Conservation (phyloP, 37 sponge, comb jelly and placozoan species). For the Agelas oroides region DNA sequence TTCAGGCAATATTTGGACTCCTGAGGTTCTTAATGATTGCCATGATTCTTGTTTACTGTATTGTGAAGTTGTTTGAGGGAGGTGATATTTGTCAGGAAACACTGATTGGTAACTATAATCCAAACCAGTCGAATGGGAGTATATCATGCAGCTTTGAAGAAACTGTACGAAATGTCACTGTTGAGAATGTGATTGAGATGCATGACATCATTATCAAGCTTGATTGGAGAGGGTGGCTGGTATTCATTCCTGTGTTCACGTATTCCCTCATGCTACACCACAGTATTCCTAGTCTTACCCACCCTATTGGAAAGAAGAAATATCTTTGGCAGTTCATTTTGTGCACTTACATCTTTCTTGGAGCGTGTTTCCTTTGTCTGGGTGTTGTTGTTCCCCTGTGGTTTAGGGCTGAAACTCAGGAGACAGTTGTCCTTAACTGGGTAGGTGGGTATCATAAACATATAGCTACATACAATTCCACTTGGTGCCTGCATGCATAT, state of each 20-base stretch:
- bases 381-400: constrained; percentile 71
- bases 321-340: constrained; percentile 40
- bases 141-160: not conserved
- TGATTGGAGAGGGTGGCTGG: constrained; percentile 64
- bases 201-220: constrained; percentile 29
- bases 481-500: no score
- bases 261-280: constrained; percentile 74
- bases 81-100: not conserved
- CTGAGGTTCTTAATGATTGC: constrained; percentile 65
- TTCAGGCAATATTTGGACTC: constrained; percentile 70
- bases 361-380: constrained; percentile 49
- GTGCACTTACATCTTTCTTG: constrained; percentile 25
- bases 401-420: constrained; percentile 46
- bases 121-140: no score
- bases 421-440: constrained; percentile 81
- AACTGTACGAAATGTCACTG: no score
- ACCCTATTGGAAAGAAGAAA: constrained; percentile 64
- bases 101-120: not conserved
- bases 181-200: no score
- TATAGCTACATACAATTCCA: no score
- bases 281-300: constrained; percentile 67
- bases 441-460: constrained; percentile 18
- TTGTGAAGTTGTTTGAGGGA: constrained; percentile 18
- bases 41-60: constrained; percentile 59
- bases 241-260: constrained; percentile 68